Evolutionary conservation across 2,797 vertebrate species (phyloP).

Genomic region (Enteromius afrohamiltoni): DNA sequence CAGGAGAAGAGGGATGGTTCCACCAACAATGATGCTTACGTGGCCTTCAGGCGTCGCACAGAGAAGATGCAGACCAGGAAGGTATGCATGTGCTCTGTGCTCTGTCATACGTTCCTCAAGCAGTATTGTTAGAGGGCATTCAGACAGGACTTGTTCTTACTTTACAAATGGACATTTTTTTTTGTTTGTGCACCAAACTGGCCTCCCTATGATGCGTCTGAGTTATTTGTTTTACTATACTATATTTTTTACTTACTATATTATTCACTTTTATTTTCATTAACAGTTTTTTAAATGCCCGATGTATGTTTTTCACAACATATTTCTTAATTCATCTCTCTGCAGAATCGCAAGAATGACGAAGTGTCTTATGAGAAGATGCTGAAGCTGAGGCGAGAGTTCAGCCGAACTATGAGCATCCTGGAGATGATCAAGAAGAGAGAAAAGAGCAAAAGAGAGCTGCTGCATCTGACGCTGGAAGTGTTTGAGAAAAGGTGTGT

Average conservation of each 20-base stretch:
- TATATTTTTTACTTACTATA: not conserved
- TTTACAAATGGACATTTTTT: not conserved
- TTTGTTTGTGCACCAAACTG: not conserved
- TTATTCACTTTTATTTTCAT: not conserved
- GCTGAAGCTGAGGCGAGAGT: slow-evolving; percentile 90
- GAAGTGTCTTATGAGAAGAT: slow-evolving; percentile 95
- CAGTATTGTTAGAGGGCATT: not conserved
- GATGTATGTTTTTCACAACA: not conserved
- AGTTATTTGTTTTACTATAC: not conserved
- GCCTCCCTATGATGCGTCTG: not conserved
- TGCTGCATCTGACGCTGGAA: slow-evolving; percentile 91
- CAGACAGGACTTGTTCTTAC: not conserved
- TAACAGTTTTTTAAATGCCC: not conserved
- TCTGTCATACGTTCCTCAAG: not conserved
- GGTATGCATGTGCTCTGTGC: slow-evolving; percentile 70
- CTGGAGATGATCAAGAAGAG: slow-evolving; percentile 95
- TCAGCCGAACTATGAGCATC: slow-evolving; percentile 92
- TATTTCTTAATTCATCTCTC: not conserved
- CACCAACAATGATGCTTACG: slow-evolving; percentile 90
- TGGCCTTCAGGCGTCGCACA: slow-evolving; percentile 91
- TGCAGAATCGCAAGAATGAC: slow-evolving; percentile 92
- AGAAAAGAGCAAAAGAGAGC: slow-evolving; percentile 90
- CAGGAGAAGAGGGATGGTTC: slow-evolving; percentile 92
- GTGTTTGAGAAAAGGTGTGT: slow-evolving; percentile 91
- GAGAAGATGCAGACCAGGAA: slow-evolving; percentile 97